A percentile compares a stretch with the other conserved stretches of the same genome.
Conservation (phyloP, 2,888 invertebrate species). For the Lucinisca nassula region DNA sequence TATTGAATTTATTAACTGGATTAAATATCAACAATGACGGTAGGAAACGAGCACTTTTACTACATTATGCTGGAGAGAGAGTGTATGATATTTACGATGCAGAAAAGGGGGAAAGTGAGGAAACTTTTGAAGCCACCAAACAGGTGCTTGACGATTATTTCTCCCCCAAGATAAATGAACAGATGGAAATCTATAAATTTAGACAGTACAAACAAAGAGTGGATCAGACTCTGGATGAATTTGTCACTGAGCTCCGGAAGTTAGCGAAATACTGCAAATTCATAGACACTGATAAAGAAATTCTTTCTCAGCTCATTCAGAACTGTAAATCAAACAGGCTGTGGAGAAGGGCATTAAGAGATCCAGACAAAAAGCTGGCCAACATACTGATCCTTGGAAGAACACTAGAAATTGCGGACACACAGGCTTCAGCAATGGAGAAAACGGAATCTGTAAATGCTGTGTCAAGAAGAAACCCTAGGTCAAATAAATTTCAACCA, state of each 20-base stretch:
- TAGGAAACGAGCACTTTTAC: conserved; percentile 53
- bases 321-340: conserved; percentile 63
- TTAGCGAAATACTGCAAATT: conserved; percentile 60
- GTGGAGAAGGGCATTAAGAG: conserved; percentile 57
- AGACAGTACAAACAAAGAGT: conserved; percentile 56
- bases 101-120: conserved; percentile 36
- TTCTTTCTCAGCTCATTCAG: conserved; percentile 64
- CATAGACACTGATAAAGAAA: conserved; percentile 47
- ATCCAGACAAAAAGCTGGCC: conserved; percentile 26
- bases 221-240: conserved; percentile 64
- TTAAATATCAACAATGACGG: conserved; percentile 44
- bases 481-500: neutral
- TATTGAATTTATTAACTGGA: conserved; percentile 47
- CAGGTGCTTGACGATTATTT: conserved; percentile 52
- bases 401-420: conserved; percentile 51
- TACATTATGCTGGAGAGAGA: conserved; percentile 62
- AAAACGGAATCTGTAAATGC: neutral
- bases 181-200: conserved; percentile 67
- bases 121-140: conserved; percentile 43
- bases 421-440: conserved; percentile 62
- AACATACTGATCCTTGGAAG: conserved; percentile 39
- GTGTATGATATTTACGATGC: conserved; percentile 63
- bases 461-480: too few species aligned
- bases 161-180: conserved; percentile 55
- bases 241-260: conserved; percentile 62